Evolutionary conservation across 1,140 invertebrate genomes (phyloP).

Genomic region (Magallana gigas): DNA sequence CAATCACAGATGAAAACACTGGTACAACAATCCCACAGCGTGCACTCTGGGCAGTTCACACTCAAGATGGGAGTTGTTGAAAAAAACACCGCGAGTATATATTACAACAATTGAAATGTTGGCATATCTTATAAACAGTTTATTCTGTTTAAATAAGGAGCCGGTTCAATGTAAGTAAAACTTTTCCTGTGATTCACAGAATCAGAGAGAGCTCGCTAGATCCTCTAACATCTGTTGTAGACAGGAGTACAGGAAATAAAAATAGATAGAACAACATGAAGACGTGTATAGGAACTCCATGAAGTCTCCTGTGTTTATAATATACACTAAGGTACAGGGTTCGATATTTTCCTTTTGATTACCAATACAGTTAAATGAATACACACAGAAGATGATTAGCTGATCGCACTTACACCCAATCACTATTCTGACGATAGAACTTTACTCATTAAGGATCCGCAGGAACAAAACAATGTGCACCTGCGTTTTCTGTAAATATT

Average conservation of each 20-base stretch:
- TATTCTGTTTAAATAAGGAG: neutral
- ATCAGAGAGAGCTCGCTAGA: neutral
- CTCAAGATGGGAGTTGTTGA: conserved; percentile 39
- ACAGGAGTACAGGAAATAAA: neutral
- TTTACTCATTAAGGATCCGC: neutral
- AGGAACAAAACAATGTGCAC: neutral
- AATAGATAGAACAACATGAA: neutral
- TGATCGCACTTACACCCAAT: no score
- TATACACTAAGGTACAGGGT: neutral
- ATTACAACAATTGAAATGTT: conserved; percentile 32
- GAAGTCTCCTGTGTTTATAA: neutral
- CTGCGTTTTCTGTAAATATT: conserved; percentile 17
- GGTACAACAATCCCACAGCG: neutral
- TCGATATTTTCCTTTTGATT: conserved; percentile 1
- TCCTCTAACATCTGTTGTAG: neutral
- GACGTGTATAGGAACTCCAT: conserved; percentile 1
- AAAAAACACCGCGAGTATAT: conserved; percentile 17
- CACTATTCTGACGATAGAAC: neutral
- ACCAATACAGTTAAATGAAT: neutral
- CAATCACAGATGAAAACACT: neutral
- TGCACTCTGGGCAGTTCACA: conserved; percentile 1
- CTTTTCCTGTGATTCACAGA: neutral
- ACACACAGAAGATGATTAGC: neutral
- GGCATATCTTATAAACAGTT: conserved; percentile 42
- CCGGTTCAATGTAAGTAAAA: conserved; percentile 8